phyloP scores from a whole-genome alignment of 2,888 invertebrate genomes.

The Drosophila neoperkinsi region DNA sequence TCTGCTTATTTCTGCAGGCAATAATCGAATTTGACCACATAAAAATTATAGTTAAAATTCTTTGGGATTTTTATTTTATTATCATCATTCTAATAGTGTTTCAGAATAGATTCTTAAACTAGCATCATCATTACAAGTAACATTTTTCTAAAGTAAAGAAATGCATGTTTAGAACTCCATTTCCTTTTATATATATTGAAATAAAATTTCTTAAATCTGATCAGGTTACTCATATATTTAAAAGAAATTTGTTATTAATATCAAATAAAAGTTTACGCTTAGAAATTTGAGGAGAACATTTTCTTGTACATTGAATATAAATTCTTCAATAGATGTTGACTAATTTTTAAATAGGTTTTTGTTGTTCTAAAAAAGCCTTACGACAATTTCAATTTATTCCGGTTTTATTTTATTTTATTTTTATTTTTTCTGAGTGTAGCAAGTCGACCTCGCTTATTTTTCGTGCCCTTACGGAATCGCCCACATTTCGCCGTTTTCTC shows the following conservation, averaged over 20 bases:
- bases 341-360: neutral
- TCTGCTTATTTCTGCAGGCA: too few species aligned
- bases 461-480: constrained; percentile 12
- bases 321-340: accelerated
- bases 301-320: neutral
- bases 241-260: neutral
- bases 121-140: neutral
- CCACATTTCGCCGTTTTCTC: constrained; percentile 21
- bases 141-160: neutral
- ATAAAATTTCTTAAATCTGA: neutral
- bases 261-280: too few species aligned
- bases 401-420: too few species aligned
- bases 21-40: neutral
- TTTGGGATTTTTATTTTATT: neutral
- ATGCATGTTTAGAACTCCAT: accelerated
- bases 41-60: neutral
- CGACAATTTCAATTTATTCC: neutral
- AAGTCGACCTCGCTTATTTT: neutral
- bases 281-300: neutral
- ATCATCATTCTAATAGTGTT: neutral
- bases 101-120: neutral
- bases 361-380: neutral
- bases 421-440: neutral
- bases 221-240: neutral
- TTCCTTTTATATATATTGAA: neutral